Evolutionary conservation across 2,113 vertebrate species (phyloP).

Genomic region (Nannobrachium achirus): DNA sequence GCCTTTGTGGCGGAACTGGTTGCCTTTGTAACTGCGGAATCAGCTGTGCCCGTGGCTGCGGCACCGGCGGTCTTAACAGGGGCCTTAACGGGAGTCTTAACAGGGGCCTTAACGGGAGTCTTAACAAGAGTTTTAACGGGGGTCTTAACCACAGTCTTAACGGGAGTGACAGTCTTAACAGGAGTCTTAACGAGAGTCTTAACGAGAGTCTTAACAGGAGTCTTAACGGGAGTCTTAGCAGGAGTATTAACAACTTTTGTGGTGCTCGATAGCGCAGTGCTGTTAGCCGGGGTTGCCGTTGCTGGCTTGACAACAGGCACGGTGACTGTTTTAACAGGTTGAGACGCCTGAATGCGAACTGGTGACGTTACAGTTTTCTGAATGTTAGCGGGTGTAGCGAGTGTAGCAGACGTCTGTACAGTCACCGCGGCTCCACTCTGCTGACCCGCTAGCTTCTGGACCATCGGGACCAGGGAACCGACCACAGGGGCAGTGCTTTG

Average conservation of each 20-base stretch:
- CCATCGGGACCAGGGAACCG: conserved; percentile 72
- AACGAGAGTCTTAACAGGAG: too few relatives aligned
- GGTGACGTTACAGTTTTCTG: too few relatives aligned
- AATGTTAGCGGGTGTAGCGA: background rate
- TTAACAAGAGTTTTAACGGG: too few relatives aligned
- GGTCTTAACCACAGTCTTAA: background rate
- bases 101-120: too few relatives aligned
- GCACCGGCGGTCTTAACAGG: too few relatives aligned
- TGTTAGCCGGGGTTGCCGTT: background rate
- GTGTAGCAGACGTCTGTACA: conserved; percentile 11
- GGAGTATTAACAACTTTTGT: background rate
- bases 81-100: too few relatives aligned
- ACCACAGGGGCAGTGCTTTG: conserved; percentile 78
- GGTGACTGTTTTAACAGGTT: background rate
- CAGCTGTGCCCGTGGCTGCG: too few relatives aligned
- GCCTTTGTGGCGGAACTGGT: background rate
- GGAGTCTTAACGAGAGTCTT: conserved; percentile 22
- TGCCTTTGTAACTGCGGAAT: too few relatives aligned
- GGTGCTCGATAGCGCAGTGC: background rate
- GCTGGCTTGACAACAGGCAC: background rate
- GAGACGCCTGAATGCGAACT: background rate
- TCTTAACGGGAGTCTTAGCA: too few relatives aligned
- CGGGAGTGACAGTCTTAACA: background rate
- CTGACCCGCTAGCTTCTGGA: conserved; percentile 63
- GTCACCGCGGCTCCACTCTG: background rate